Conservation (phyloP, 2,797 vertebrate species). For the Scarus forsteni region DNA sequence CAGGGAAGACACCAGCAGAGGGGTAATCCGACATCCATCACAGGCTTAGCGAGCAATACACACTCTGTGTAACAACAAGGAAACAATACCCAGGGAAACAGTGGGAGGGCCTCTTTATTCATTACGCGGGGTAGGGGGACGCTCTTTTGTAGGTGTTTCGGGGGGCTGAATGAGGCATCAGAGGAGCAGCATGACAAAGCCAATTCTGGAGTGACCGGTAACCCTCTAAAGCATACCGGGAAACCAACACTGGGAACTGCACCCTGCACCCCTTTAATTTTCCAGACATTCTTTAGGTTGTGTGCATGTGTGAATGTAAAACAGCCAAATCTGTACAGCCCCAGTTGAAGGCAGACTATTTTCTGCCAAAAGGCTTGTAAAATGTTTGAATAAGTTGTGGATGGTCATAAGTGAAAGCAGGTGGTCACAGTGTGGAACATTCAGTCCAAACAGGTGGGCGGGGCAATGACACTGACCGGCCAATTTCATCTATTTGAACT, state of each 20-base stretch:
- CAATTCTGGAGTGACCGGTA: conserved; percentile 57
- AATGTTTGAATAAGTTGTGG: too few species aligned
- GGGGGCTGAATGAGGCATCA: conserved; percentile 63
- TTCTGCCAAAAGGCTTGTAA: too few species aligned
- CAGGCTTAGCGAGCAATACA: conserved; percentile 76
- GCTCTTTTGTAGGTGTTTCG: conserved; percentile 71
- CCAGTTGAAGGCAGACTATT: too few species aligned
- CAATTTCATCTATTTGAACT: too few species aligned
- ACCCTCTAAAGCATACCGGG: conserved; percentile 27
- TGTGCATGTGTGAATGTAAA: background rate
- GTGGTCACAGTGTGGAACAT: too few species aligned
- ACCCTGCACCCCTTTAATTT: background rate
- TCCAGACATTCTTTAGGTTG: background rate
- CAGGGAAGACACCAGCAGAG: conserved; percentile 66
- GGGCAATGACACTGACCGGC: too few species aligned
- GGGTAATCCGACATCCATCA: conserved; percentile 84
- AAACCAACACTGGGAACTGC: conserved; percentile 6
- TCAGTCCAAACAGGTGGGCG: too few species aligned
- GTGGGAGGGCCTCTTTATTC: conserved; percentile 77
- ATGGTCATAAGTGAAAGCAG: too few species aligned
- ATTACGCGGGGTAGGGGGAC: conserved; percentile 50
- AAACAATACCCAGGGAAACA: conserved; percentile 75
- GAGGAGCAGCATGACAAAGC: conserved; percentile 70
- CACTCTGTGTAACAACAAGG: conserved; percentile 74
- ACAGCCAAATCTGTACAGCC: background rate